Percentiles rank a stretch among this genome's conserved stretches.
Evolutionary conservation across 2,888 invertebrate species (phyloP).

Genomic region (Erebia ligea): DNA sequence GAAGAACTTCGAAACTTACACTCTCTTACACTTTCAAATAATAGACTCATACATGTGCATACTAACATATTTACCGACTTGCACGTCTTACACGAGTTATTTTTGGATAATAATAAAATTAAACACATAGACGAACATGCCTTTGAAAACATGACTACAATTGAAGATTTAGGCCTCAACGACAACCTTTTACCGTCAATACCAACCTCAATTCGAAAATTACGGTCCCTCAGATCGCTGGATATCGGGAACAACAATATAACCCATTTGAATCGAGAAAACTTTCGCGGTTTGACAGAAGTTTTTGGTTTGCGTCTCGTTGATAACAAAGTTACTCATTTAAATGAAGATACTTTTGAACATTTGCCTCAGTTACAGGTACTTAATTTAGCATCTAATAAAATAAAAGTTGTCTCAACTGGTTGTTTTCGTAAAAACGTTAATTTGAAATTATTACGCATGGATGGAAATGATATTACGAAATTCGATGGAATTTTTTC

Average conservation of each 20-base stretch:
- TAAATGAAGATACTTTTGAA: constrained; percentile 89
- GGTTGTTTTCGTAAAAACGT: constrained; percentile 89
- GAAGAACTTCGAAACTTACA: constrained; percentile 89
- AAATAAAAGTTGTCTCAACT: constrained; percentile 87
- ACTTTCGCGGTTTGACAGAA: constrained; percentile 88
- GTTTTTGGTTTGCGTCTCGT: constrained; percentile 90
- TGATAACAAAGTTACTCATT: constrained; percentile 90
- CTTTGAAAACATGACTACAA: constrained; percentile 89
- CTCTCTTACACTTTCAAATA: constrained; percentile 88
- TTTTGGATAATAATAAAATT: constrained; percentile 89
- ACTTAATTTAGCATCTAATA: constrained; percentile 91
- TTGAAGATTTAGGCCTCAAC: constrained; percentile 89
- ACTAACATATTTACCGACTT: constrained; percentile 87
- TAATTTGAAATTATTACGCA: constrained; percentile 87
- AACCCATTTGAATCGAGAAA: constrained; percentile 86
- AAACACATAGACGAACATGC: constrained; percentile 86
- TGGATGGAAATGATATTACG: constrained; percentile 92
- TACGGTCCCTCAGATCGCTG: constrained; percentile 87
- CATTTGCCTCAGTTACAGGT: constrained; percentile 89
- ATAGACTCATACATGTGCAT: constrained; percentile 86
- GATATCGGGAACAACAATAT: constrained; percentile 93
- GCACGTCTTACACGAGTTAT: constrained; percentile 87
- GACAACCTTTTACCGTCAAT: constrained; percentile 87
- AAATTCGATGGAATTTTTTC: constrained; percentile 87
- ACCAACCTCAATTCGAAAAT: constrained; percentile 86